Evolutionary conservation across 2,797 vertebrate species (phyloP), one percentile per base, ranked within the genome.

Genomic region (Leptodactylus fallax): DNA sequence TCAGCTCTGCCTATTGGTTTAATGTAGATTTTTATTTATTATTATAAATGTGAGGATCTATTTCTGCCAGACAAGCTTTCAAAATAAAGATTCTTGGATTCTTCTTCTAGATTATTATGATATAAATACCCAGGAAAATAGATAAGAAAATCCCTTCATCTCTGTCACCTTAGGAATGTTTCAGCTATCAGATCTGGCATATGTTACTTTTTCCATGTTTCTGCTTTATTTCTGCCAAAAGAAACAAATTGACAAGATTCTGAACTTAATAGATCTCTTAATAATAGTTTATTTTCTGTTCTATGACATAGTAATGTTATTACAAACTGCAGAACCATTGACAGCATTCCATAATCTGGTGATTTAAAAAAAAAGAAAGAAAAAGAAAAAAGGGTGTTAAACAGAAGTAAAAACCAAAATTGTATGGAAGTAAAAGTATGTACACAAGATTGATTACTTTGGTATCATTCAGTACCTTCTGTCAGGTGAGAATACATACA

Each of bases 81-180:
- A 72, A 81, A 87, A 63, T 76, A 61, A 61, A 9, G 36, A 36
- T 36, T 36, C 36, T 76, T 74, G 67, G 67, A 79, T 72, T 87
- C 45, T 49, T 53, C 47, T 63, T 72, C 47, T 8, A 74, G 45
- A 74, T 74, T 72, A 74, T 81, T 87, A 27, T 67, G 36, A 87
- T 81, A 87, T 72, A 81, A 81, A 81, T 81, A 81, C 47, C 21
- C n/a, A 7, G 72, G 23, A 51, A 63, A 47, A 61, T 12, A 87
- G 85, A 87, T 87, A 60, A 87, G 49, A 81, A 55, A 87, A 74
- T 74, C 65, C 63, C 78, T 86, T 81, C 53, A 82, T 87, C 79
- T 87, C 60, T 79, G 81, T 83, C 81, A 87, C 72, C 60, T 58
- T 87, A 77, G 72, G 86, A 87, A 87, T 87, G 56, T 53, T 19